Conservation (phyloP, 2,888 invertebrate genomes). For the Eupithecia inturbata region DNA sequence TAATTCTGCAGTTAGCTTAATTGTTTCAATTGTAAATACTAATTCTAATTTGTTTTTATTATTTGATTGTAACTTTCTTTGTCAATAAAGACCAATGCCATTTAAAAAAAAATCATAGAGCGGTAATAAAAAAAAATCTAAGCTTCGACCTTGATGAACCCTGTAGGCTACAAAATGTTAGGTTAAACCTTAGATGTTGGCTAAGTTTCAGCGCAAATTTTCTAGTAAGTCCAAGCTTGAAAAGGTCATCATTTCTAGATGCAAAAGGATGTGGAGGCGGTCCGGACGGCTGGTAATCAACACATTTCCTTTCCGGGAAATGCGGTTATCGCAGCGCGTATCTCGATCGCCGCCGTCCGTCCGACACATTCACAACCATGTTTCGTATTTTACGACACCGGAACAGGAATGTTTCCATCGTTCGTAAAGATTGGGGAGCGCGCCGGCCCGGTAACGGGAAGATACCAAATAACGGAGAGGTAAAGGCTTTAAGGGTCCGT, state of each 20-base stretch:
- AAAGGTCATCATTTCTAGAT: background rate
- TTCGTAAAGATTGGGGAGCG: constrained; percentile 34
- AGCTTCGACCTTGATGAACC: no score
- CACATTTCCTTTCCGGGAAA: background rate
- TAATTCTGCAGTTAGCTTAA: no score
- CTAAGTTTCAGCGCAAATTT: no score
- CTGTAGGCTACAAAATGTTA: no score
- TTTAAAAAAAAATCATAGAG: no score
- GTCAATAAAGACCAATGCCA: no score
- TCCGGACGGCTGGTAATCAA: constrained; percentile 14
- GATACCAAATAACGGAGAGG: constrained; percentile 50
- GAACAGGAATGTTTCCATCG: constrained; percentile 21
- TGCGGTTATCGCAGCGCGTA: constrained; percentile 1
- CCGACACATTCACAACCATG: background rate
- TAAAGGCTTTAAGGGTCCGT: constrained; percentile 47
- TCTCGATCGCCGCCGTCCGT: background rate
- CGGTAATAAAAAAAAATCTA: no score
- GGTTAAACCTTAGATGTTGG: no score
- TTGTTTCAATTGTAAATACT: no score
- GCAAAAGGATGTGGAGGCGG: constrained; percentile 2
- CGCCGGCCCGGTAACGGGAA: constrained; percentile 21
- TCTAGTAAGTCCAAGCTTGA: background rate
- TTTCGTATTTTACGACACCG: background rate
- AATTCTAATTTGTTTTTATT: no score
- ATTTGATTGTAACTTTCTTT: no score